Evolutionary conservation across 2,888 invertebrate genomes (phyloP).

Genomic region (Microchrysa polita): DNA sequence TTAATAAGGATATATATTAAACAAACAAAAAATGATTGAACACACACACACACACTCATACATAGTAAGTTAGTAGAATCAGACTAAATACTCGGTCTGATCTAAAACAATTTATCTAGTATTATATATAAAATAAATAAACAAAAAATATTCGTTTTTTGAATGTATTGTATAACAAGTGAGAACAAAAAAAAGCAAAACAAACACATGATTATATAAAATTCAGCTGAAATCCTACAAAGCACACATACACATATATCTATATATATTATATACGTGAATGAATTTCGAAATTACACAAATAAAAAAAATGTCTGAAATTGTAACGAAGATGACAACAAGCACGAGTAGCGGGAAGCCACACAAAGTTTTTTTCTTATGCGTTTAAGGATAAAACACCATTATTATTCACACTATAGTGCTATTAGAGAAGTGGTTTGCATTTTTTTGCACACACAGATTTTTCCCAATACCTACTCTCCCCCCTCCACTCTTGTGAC

Average conservation of each 20-base stretch:
- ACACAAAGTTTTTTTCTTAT: too few relatives aligned
- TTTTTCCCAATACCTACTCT: too few relatives aligned
- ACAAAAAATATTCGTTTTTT: constrained; percentile 17
- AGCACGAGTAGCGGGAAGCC: too few relatives aligned
- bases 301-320: not conserved
- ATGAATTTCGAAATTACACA: not conserved
- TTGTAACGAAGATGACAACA: too few relatives aligned
- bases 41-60: not conserved
- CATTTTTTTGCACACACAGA: too few relatives aligned
- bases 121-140: constrained; percentile 13
- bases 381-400: too few relatives aligned
- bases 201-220: not conserved
- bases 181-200: not conserved
- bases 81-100: constrained; percentile 18
- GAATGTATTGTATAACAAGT: constrained; percentile 1
- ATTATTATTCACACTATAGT: too few relatives aligned
- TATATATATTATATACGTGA: too few relatives aligned
- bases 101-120: constrained; percentile 43
- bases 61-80: constrained; percentile 21
- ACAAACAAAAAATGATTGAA: not conserved
- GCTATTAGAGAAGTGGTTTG: too few relatives aligned
- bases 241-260: too few relatives aligned
- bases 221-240: too few relatives aligned
- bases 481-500: too few relatives aligned
- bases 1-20: not conserved